Evolutionary conservation across 2,888 invertebrate species (phyloP), one percentile per base, ranked within the genome.

Genomic region (Alloplasta piceator): DNA sequence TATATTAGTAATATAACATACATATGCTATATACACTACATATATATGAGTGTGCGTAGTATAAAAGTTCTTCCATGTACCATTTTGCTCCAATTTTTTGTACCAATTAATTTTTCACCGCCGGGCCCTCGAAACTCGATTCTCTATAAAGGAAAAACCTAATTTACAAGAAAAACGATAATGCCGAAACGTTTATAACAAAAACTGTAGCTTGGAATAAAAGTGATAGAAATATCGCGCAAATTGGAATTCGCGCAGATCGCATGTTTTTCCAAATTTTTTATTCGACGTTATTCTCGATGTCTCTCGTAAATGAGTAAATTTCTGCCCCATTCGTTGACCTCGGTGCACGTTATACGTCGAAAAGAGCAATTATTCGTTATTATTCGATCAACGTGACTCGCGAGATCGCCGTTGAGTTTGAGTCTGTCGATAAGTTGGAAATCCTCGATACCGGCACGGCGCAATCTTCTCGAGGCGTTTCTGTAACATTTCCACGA

Each of bases 401-500:
- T 85, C 78, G 95, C 95, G 14, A 96, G 93, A 89, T 94, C 93
- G 26, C 93, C 93, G 86, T 94, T 94, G 88, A 95, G 94, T 88
- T 94, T 93, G 14, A 97, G 92, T 7, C 92, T 87, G 50, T 93
- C 89, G 87, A 95, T 95, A 1, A 94, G 87, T 0, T 94, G 94
- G 90, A 97, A 97, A 55, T 91, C 91, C 66, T 93, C 93, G 4
- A 93, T 91, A 0, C 94, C 94, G n/a, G 94, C 93, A 84, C 94
- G 94, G 86, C 95, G 95, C 84, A 97, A 89, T 84, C 97, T 93
- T 87, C 96, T 94, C 55, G 95, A 94, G 0, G 97, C 97, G 80
- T 94, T 94, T 89, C 94, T 94, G 86, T 98, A 98, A 90, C 97
- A 97, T 89, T 95, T 96, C 97, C 97, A 98, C 1, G 96, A 95